Evolutionary conservation across 2,797 vertebrate genomes (phyloP).

Genomic region (Monodelphis domestica): DNA sequence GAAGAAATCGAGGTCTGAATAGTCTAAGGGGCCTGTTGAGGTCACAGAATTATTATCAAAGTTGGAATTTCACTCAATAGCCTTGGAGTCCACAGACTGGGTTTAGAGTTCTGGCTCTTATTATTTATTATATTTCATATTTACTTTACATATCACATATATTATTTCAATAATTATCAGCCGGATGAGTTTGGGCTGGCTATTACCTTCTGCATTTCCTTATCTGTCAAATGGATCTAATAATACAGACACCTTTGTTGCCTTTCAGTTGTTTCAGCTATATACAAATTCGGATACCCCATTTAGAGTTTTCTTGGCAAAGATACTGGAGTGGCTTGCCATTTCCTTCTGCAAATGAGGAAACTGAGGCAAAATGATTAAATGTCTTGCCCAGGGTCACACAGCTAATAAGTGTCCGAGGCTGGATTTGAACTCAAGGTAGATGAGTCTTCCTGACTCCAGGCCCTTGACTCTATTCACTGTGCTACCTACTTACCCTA

Average conservation of each 20-base stretch:
- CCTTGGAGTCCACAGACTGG: not conserved
- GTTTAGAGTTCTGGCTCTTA: not conserved
- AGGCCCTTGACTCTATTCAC: no score
- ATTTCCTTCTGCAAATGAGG: no score
- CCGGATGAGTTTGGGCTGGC: not conserved
- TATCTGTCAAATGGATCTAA: not conserved
- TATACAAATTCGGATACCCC: no score
- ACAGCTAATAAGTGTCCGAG: no score
- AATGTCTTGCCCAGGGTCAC: no score
- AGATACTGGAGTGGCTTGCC: no score
- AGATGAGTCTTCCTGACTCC: no score
- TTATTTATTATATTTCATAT: not conserved
- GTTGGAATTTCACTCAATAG: not conserved
- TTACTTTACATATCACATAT: not conserved
- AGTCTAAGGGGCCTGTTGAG: not conserved
- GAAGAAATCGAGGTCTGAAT: not conserved
- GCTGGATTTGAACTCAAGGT: no score
- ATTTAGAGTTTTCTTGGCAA: no score
- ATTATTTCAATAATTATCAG: not conserved
- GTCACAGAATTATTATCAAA: not conserved
- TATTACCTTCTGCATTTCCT: not conserved
- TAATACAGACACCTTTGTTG: not conserved
- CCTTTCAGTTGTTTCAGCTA: no score
- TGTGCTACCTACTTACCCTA: no score
- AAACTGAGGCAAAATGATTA: no score